Base-by-base conservation (phyloP, 2,113 vertebrate species). In the Ammodytes marinus region DNA sequence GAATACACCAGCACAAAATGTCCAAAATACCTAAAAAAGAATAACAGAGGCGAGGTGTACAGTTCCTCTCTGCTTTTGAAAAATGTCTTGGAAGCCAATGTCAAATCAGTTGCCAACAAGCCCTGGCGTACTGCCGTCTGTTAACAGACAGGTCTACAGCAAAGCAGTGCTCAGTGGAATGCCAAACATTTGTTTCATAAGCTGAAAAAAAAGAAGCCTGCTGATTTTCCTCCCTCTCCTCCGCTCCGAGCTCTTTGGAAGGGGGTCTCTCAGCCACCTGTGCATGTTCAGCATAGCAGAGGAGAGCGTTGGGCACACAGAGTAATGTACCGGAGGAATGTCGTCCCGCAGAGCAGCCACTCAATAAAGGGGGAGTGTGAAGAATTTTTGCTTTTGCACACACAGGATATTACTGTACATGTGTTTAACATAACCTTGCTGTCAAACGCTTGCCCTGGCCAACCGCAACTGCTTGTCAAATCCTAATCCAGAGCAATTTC, bases 141-240 rank as follows among this genome's bases (percentile, higher is more conserved):
- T 77, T 88, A 91, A 90, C 91, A 87, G 88, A 91, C 89, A 89
- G 83, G 84, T 89, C 91, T 89, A 87, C 91, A 91, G 90, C 92
- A 86, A 84, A 86, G 88, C 89, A 52, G 65, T 50, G 72, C 84
- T 76, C 83, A 27, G 46, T 80, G 94, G 94, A 95, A 94, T 95
- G 84, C 89, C 80, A 94, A 91, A 90, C 89, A 93, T 93, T 91
- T 87, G 77, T 90, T 91, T 94, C 90, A 91, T 89, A 91, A 89
- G 89, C 80, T 89, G 79, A 86, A 83, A 89, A 86, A 81, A 86
- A 83, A 89, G 85, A 81, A 86, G 58, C 64, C 58, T 68, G 63
- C 79, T 88, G 86, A 84, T 89, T 93, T 88, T 82, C 82, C 65
- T 82, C 68, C 70, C 70, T 87, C 86, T 89, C 69, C 83, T 86